A percentile compares a stretch with the other conserved stretches of the same genome.
These are phyloP conservation scores for Dolichomitus sp. DNA, from an alignment of 2,888 invertebrate species.

Conservation along the genomic window DNA sequence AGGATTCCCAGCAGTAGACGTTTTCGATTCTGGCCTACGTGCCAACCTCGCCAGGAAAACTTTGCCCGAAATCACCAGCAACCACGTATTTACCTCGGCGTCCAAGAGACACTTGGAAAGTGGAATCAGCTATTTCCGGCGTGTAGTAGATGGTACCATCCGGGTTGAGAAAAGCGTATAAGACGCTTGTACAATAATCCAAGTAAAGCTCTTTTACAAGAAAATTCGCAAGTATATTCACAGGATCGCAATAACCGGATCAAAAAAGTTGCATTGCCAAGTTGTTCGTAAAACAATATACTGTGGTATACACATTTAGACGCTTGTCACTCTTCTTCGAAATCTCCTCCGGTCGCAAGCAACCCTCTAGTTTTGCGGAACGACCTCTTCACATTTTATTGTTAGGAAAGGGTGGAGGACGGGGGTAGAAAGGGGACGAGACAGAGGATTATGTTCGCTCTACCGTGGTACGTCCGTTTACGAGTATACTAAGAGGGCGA, in stretches of 20 bases:
- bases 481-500: conserved; percentile 73
- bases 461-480: conserved; percentile 80
- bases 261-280: neutral
- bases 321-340: conserved; percentile 42
- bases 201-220: neutral
- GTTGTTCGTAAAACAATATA: conserved; percentile 11
- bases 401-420: neutral
- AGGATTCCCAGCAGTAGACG: conserved; percentile 36
- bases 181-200: conserved; percentile 7
- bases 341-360: conserved; percentile 38
- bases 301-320: conserved; percentile 16
- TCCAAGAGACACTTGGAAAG: conserved; percentile 3
- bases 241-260: conserved; percentile 1
- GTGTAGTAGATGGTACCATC: neutral
- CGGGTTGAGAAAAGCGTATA: neutral
- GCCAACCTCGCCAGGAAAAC: conserved; percentile 26
- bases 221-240: conserved; percentile 9
- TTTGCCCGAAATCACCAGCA: conserved; percentile 17
- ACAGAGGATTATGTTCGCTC: conserved; percentile 81
- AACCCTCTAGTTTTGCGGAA: conserved; percentile 69
- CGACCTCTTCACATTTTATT: conserved; percentile 83
- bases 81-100: conserved; percentile 18
- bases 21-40: conserved; percentile 38
- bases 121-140: conserved; percentile 39
- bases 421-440: neutral